A percentile compares a stretch with the other conserved stretches of the same genome.
Conservation (phyloP, 1,140 invertebrate genomes). For the Anastatus disparis region DNA sequence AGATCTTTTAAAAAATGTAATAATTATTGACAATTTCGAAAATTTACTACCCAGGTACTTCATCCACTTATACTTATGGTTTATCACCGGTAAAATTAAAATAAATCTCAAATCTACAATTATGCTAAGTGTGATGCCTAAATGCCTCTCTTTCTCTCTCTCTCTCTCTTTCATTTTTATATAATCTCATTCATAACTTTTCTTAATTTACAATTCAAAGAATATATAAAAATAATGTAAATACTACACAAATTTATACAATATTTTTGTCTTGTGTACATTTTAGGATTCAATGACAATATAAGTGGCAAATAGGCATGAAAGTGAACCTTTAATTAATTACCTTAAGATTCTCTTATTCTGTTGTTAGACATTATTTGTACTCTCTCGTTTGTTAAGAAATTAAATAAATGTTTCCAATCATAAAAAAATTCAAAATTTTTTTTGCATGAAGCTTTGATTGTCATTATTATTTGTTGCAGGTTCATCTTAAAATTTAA, state of each 20-base stretch:
- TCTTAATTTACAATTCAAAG: conserved; percentile 25
- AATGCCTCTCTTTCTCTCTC: conserved; percentile 15
- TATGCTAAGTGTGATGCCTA: conserved; percentile 13
- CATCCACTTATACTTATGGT: conserved; percentile 10
- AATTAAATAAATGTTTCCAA: neutral
- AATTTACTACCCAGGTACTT: conserved; percentile 46
- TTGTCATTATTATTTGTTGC: neutral
- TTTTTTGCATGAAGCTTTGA: conserved; percentile 5
- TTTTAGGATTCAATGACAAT: neutral
- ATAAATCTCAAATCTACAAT: conserved; percentile 20
- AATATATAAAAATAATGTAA: conserved; percentile 25
- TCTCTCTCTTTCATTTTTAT: conserved; percentile 8
- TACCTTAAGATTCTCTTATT: conserved; percentile 14
- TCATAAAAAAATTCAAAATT: neutral
- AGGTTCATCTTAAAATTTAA: conserved; percentile 36
- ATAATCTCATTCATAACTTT: conserved; percentile 27
- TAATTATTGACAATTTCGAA: conserved; percentile 19
- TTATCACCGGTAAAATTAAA: conserved; percentile 33
- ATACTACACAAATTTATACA: conserved; percentile 27
- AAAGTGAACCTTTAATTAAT: neutral
- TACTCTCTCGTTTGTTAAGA: conserved; percentile 30
- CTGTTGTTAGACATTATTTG: conserved; percentile 21
- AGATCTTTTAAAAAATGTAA: conserved; percentile 5
- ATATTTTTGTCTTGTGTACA: conserved; percentile 3
- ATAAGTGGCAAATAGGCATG: conserved; percentile 2